phyloP scores from a whole-genome alignment of 2,113 vertebrate genomes.

The Zosterops hypoxanthus region DNA sequence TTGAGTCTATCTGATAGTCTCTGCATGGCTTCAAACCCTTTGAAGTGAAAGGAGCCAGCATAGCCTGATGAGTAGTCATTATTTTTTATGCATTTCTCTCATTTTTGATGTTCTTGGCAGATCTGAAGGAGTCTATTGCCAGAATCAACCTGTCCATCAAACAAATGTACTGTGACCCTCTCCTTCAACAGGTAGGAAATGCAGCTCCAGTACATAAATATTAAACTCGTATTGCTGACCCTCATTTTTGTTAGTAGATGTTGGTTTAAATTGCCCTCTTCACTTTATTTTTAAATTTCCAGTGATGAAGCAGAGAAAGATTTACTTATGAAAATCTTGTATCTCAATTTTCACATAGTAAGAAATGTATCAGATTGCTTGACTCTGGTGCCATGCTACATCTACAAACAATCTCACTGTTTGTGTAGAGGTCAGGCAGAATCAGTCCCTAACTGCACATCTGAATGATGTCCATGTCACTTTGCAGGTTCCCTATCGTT shows the following conservation, averaged over 20 bases:
- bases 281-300: background rate
- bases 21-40: background rate
- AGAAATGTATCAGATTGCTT: fast-evolving
- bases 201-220: fast-evolving
- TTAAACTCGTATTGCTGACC: background rate
- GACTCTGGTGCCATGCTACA: background rate
- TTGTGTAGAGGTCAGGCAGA: background rate
- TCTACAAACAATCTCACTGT: background rate
- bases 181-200: constrained; percentile 85
- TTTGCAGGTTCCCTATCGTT: constrained; percentile 89
- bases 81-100: background rate
- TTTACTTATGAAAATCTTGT: background rate
- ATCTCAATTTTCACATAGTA: background rate
- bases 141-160: constrained; percentile 79
- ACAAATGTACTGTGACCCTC: constrained; percentile 88
- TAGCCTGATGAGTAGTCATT: background rate
- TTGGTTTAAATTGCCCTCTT: background rate
- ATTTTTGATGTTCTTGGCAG: constrained; percentile 65
- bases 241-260: background rate
- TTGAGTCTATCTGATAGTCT: background rate
- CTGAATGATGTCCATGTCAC: fast-evolving
- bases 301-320: background rate
- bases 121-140: constrained; percentile 86
- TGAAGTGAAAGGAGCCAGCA: background rate
- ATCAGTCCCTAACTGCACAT: background rate